Evolutionary conservation across 1,140 invertebrate species (phyloP).

Genomic region (Habropoda laboriosa): DNA sequence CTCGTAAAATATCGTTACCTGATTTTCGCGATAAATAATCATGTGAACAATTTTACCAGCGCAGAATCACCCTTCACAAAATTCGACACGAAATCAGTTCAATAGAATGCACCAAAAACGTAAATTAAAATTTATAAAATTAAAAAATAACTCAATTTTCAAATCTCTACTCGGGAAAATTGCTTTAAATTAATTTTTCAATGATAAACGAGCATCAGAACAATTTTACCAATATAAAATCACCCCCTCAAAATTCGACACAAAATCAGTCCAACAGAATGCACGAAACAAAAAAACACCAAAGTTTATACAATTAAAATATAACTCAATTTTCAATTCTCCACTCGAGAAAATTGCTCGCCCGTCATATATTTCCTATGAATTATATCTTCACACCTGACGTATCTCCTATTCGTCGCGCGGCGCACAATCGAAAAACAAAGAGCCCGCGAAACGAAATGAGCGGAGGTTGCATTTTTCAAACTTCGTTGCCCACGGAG

Average conservation of each 20-base stretch:
- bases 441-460: neutral
- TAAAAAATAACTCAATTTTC: too few relatives aligned
- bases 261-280: neutral
- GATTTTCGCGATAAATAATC: too few relatives aligned
- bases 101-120: too few relatives aligned
- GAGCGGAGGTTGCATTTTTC: neutral
- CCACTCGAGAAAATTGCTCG: neutral
- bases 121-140: too few relatives aligned
- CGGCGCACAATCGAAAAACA: neutral
- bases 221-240: too few relatives aligned
- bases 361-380: neutral
- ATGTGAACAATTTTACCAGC: too few relatives aligned
- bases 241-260: neutral
- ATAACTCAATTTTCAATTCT: neutral
- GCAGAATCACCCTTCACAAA: too few relatives aligned
- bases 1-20: too few relatives aligned
- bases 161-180: too few relatives aligned
- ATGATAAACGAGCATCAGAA: too few relatives aligned
- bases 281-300: neutral
- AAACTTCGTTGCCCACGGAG: neutral
- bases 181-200: too few relatives aligned
- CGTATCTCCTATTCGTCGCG: neutral
- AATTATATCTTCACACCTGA: neutral
- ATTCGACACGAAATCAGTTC: too few relatives aligned
- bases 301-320: neutral